Base-by-base conservation (phyloP, 2,797 vertebrate genomes). In the Phoeniculus purpureus region DNA sequence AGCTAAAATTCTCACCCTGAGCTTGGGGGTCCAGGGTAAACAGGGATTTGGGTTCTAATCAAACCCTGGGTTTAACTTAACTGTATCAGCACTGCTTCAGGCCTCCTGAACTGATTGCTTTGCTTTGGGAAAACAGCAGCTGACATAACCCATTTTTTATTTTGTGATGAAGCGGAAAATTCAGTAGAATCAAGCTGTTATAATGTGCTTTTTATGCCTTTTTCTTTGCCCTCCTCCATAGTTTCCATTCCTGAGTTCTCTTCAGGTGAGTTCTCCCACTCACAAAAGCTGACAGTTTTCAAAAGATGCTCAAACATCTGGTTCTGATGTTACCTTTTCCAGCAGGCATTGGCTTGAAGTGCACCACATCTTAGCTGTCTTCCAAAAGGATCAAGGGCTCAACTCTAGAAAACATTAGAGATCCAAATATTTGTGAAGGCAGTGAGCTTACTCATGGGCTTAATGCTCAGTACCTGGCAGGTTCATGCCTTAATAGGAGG, bases 391-490 rank as follows among this genome's bases (percentile, higher is more conserved):
- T 85, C 88, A 78, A 70, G 59, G 34, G 80, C 73, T 91, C 31
- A 78, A 15, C 29, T 90, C 70, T 64, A 34, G 62, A 73, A 87
- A 88, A 55, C 3, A 12, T 48, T 32, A 54, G 73, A 48, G 45
- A 72, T 90, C 66, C 50, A 65, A 75, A 58, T 56, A 56, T 66
- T 85, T 89, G 66, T 80, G 78, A 92, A 56, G 74, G 60, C 81
- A 56, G 56, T n/a, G 70, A 85, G 73, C 92, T 90, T 92, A 85
- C 76, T 95, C 82, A 73, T 32, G 68, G 55, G 54, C 71, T 89
- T 92, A 83, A 81, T 78, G 52, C 77, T 90, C 55, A 64, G 82
- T 92, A 92, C 86, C 86, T 94, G 90, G 16, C 70, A 90, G 83
- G 90, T 86, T 94, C 86, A 91, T 16, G 21, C 51, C 72, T 4